phyloP scores from a whole-genome alignment of 2,888 invertebrate genomes.

The Drosophila greeni region DNA sequence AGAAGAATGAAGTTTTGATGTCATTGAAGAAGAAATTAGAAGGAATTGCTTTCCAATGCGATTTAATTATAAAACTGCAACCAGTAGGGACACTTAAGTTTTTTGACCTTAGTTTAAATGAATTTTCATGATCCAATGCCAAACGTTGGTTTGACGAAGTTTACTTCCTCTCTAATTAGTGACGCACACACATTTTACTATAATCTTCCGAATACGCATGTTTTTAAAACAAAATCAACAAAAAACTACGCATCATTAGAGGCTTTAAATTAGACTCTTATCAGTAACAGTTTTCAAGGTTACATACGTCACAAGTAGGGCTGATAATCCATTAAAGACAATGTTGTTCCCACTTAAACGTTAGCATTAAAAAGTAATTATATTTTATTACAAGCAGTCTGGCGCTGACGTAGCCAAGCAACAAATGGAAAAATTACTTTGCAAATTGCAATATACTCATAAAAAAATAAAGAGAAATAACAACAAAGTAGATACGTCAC shows the following conservation, averaged over 20 bases:
- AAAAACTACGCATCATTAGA: neutral
- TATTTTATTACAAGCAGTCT: neutral
- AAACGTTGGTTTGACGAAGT: too few species aligned
- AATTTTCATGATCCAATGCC: too few species aligned
- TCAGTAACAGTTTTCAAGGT: conserved; percentile 3
- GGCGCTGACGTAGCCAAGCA: neutral
- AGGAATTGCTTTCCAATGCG: too few species aligned
- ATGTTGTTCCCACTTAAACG: neutral
- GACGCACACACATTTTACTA: neutral
- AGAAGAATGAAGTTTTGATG: neutral
- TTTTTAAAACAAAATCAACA: neutral
- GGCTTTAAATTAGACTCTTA: neutral
- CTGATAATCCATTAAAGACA: conserved; percentile 10
- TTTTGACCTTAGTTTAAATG: too few species aligned
- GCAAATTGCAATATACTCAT: neutral
- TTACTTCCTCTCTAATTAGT: rapidly evolving
- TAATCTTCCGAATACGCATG: neutral
- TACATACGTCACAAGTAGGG: neutral
- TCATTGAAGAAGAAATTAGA: neutral
- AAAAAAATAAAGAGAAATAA: neutral
- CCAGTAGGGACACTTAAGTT: too few species aligned
- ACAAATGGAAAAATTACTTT: neutral
- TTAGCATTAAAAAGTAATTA: neutral
- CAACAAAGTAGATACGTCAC: conserved; percentile 9
- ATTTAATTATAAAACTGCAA: too few species aligned